Evolutionary conservation across 2,888 invertebrate genomes (phyloP).

Genomic region (Brachyptera putata): DNA sequence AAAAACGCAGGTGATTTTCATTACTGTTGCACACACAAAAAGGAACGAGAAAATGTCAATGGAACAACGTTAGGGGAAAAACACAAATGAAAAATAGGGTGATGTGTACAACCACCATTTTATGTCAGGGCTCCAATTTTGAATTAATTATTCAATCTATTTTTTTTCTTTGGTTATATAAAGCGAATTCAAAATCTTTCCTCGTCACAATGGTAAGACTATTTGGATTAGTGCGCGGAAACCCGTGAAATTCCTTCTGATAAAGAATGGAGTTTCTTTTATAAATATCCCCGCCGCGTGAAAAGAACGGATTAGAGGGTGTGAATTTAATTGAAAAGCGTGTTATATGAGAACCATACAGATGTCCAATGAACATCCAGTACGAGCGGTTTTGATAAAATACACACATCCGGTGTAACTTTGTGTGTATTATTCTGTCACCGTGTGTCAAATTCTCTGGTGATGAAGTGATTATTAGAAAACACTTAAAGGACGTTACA

Average conservation of each 20-base stretch:
- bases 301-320: constrained; percentile 5
- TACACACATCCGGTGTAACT: neutral
- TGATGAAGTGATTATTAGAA: too few relatives aligned
- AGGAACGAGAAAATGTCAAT: neutral
- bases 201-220: constrained; percentile 9
- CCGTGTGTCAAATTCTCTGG: neutral
- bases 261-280: constrained; percentile 9
- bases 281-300: neutral
- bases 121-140: neutral
- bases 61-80: neutral
- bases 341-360: neutral
- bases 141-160: constrained; percentile 22
- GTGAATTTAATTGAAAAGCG: constrained; percentile 1
- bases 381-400: neutral
- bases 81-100: constrained; percentile 7
- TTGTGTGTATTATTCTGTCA: neutral
- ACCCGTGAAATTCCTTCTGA: constrained; percentile 10
- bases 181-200: constrained; percentile 7
- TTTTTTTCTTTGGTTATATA: constrained; percentile 11
- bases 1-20: too few relatives aligned
- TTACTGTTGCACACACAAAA: neutral
- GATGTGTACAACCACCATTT: constrained; percentile 1
- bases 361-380: constrained; percentile 3
- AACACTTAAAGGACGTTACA: too few relatives aligned
- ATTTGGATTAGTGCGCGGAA: constrained; percentile 6